Conservation (phyloP, 1,140 invertebrate genomes). For the Plectrocnemia conspersa region DNA sequence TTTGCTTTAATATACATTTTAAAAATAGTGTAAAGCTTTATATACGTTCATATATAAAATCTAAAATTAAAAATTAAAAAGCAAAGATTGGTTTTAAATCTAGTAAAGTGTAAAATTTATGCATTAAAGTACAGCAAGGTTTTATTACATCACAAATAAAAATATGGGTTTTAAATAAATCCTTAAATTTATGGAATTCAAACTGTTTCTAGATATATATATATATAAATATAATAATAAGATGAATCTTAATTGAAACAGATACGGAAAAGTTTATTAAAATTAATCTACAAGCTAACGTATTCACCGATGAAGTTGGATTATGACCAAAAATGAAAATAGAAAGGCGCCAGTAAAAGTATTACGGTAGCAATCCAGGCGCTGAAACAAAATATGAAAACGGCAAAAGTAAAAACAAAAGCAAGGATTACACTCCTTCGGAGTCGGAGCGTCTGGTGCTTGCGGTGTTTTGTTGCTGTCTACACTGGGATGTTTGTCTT, state of each 20-base stretch:
- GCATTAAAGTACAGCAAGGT: too few species aligned
- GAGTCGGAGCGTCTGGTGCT: slow-evolving; percentile 1
- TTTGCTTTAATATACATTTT: too few species aligned
- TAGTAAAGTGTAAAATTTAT: too few species aligned
- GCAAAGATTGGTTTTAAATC: too few species aligned
- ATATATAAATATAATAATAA: slow-evolving; percentile 8
- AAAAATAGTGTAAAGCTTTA: too few species aligned
- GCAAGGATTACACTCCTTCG: slow-evolving; percentile 17
- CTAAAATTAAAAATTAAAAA: too few species aligned
- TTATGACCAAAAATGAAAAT: not conserved
- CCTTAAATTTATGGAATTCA: too few species aligned
- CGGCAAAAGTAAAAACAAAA: slow-evolving; percentile 13
- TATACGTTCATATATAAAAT: too few species aligned
- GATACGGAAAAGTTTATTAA: not conserved
- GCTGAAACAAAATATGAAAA: slow-evolving; percentile 23
- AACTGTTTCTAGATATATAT: too few species aligned
- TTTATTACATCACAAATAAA: too few species aligned
- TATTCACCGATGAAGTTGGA: not conserved
- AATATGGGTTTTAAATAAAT: too few species aligned
- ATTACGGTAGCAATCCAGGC: slow-evolving; percentile 5
- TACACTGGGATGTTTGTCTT: slow-evolving; percentile 6
- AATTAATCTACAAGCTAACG: not conserved
- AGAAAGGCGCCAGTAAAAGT: not conserved
- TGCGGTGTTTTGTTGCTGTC: slow-evolving; percentile 15
- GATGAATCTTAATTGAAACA: slow-evolving; percentile 4